Base-by-base conservation (phyloP, 2,888 invertebrate genomes). In the Cerceris rybyensis region DNA sequence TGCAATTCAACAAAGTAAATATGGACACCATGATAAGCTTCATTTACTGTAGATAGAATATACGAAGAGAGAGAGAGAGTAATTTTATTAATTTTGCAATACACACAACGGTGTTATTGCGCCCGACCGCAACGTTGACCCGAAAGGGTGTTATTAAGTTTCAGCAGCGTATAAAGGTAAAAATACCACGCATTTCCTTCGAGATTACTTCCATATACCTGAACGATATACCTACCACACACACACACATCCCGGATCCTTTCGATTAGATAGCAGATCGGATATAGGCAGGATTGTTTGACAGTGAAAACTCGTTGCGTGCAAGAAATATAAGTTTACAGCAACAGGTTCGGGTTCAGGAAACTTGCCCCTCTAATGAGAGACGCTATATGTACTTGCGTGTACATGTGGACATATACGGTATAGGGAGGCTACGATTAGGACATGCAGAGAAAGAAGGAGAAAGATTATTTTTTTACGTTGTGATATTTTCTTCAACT, bases 261-360 rank as follows among this genome's bases (percentile, higher is more conserved):
- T 55, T n/a, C 43, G 42, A 43, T 61, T 9, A 42, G 63, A 69
- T 64, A 63, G 50, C 14, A 13, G 60, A 58, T 70, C 70, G 65
- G 17, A 14, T 66, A 73, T 73, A 61, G 73, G 42, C 54, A 14
- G 46, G 17, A 66, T 65, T 60, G 78, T 64, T 78, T 70, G 80
- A 80, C 80, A 77, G 80, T 77, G 80, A 80, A 77, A 77, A 80
- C 77, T 73, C 70, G 80, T 74, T 80, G 73, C 80, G 77, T 76
- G 76, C 60, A 72, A 78, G 68, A 76, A 72, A 76, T 78, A 71
- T 68, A 65, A 71, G 75, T 76, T 75, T 52, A 68, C 75, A 78
- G 86, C 84, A 87, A 86, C 87, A 87, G 87, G 87, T 86, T 86
- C 77, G 65, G 63, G 80, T 78, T 82, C 84, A 84, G 85, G 79